Percentiles rank a stretch among this genome's conserved stretches.
Conservation (phyloP, 1,140 invertebrate genomes). For the Drosophila simulans region DNA sequence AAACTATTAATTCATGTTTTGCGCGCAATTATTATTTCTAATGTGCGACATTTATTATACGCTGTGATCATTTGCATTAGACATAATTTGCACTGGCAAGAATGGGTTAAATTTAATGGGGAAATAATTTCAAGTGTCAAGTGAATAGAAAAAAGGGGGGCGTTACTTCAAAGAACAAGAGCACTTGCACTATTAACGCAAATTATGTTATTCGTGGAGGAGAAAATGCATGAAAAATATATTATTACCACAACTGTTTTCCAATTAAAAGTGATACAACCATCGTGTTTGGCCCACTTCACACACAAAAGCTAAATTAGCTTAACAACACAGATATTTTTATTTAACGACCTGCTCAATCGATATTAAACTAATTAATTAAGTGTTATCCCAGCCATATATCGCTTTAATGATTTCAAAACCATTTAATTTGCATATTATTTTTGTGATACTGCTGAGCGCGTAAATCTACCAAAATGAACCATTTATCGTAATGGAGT, state of each 20-base stretch:
- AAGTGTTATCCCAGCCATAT: neutral
- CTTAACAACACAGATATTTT: neutral
- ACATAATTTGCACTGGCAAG: conserved; percentile 37
- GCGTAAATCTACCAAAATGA: conserved; percentile 35
- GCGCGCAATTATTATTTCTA: conserved; percentile 52
- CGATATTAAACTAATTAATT: conserved; percentile 27
- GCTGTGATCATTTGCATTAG: conserved; percentile 41
- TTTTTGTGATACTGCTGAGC: conserved; percentile 12
- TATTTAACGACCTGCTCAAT: conserved; percentile 12
- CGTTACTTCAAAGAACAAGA: conserved; percentile 1
- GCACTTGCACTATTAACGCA: conserved; percentile 6
- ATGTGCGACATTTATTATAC: conserved; percentile 37
- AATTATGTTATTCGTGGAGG: conserved; percentile 1
- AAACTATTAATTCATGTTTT: conserved; percentile 64
- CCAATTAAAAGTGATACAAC: neutral
- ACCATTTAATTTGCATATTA: conserved; percentile 35
- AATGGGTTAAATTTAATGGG: conserved; percentile 44
- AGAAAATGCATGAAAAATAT: conserved; percentile 4
- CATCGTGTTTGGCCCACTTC: neutral
- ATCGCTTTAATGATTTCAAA: conserved; percentile 18
- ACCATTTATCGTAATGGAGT: conserved; percentile 27
- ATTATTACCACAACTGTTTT: conserved; percentile 6
- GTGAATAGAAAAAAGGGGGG: neutral
- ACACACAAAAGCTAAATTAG: neutral
- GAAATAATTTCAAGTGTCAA: conserved; percentile 54